Conservation (phyloP, 2,888 invertebrate species). For the Ashinkailepas kermadecensis region DNA sequence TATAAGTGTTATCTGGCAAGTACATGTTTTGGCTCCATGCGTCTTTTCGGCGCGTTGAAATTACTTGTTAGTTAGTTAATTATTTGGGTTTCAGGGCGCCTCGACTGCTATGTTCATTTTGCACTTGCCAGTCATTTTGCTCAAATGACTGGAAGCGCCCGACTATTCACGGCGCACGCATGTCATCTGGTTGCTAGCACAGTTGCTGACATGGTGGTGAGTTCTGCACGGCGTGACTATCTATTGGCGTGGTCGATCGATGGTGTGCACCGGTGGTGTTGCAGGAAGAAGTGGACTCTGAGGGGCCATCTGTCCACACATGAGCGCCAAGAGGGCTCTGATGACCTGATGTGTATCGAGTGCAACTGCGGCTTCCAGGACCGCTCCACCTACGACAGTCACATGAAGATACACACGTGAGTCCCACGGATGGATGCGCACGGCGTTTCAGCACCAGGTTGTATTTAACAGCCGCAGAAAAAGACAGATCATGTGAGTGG, state of each 20-base stretch:
- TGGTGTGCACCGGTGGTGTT: background rate
- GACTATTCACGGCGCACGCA: background rate
- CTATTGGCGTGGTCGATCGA: background rate
- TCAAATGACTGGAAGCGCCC: background rate
- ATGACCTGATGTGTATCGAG: background rate
- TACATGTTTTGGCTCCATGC: too few species aligned
- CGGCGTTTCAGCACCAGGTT: too few species aligned
- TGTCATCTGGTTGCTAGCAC: background rate
- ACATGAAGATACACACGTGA: slow-evolving; percentile 17
- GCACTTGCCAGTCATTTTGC: background rate
- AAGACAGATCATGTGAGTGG: too few species aligned
- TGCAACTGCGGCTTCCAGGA: slow-evolving; percentile 4
- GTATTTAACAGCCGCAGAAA: too few species aligned
- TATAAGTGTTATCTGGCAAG: too few species aligned
- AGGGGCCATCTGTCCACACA: slow-evolving; percentile 5
- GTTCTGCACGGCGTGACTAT: too few species aligned
- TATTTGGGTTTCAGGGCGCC: too few species aligned
- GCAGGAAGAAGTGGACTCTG: slow-evolving; percentile 14
- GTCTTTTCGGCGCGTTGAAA: too few species aligned
- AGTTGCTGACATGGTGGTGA: too few species aligned
- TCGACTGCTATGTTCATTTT: background rate
- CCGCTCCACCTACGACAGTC: slow-evolving; percentile 22
- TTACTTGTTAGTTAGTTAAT: too few species aligned
- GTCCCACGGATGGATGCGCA: background rate
- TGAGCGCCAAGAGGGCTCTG: background rate